Base-by-base conservation (phyloP, 1,140 invertebrate genomes). In the Drosophila sproati region DNA sequence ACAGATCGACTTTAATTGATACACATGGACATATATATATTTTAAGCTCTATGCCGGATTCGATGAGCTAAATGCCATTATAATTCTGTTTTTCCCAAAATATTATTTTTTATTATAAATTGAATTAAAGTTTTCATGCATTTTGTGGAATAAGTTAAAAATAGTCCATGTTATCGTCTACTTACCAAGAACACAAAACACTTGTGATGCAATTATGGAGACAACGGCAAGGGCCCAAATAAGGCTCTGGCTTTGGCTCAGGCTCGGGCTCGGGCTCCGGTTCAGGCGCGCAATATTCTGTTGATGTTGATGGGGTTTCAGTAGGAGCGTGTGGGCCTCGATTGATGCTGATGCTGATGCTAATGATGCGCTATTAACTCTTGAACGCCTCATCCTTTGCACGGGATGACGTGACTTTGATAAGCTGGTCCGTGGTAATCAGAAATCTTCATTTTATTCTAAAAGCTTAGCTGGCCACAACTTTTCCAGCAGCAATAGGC, bases 321-420 rank as follows among this genome's bases (percentile, higher is more conserved):
- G 48, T 55, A 39, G 29, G 50, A 54, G 62, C 66, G 73, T 73
- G 34, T 68, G 75, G 56, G 71, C 61, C 70, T 57, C 77, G 70
- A 56, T 71, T 72, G 72, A 69, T 87, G 83, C 80, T 74, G 83
- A 66, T 87, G 83, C 79, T 80, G 83, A 67, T 79, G 73, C 59
- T 76, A 63, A 67, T 72, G 56, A 72, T 80, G 77, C 60, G 54
- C 77, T 66, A 52, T 71, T 62, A 63, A 54, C 83, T 63, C 51
- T 74, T 68, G 70, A 61, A 78, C 77, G 83, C 83, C 80, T 88
- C 83, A 88, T 88, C 83, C 83, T 88, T 83, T 88, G 83, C 85
- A 89, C 80, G 80, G 77, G 60, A 76, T 47, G 78, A 88, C 83
- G 83, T 89, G 73, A 80, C 79, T 88, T 59, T 66, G 68, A 57